phyloP scores from a whole-genome alignment of 2,888 invertebrate genomes.

The Limnephilus auricula region DNA sequence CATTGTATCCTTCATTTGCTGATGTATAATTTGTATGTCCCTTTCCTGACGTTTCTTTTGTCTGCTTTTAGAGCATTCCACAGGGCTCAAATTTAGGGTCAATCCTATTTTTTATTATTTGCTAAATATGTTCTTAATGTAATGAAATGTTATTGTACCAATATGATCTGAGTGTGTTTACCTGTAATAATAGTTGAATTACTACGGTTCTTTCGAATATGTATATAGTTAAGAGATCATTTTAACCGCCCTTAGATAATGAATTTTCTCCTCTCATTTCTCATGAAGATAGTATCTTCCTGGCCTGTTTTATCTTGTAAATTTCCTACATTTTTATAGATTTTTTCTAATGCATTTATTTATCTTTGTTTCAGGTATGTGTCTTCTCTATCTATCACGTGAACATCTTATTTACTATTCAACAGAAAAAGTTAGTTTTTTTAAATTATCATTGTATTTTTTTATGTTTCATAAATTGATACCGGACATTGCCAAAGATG shows the following conservation, averaged over 20 bases:
- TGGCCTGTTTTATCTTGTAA: too few species aligned
- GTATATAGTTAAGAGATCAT: background rate
- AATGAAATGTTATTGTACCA: background rate
- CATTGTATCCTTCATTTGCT: background rate
- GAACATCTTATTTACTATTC: background rate
- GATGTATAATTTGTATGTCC: background rate
- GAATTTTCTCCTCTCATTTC: background rate
- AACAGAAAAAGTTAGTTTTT: background rate
- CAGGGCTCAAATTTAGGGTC: too few species aligned
- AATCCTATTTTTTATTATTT: too few species aligned
- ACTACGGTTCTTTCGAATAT: background rate
- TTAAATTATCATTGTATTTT: background rate
- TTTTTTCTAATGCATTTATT: background rate
- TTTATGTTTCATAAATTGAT: background rate
- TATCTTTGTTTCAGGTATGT: background rate
- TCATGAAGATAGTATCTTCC: background rate
- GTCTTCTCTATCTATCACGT: background rate
- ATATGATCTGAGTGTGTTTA: background rate
- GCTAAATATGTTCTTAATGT: background rate
- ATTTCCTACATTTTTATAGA: too few species aligned
- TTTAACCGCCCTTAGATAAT: background rate
- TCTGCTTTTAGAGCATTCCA: background rate
- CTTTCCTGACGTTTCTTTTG: background rate
- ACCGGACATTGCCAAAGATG: background rate
- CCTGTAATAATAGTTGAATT: background rate